phyloP scores from a whole-genome alignment of 1,140 invertebrate genomes.

The Pteromalus puparum region DNA sequence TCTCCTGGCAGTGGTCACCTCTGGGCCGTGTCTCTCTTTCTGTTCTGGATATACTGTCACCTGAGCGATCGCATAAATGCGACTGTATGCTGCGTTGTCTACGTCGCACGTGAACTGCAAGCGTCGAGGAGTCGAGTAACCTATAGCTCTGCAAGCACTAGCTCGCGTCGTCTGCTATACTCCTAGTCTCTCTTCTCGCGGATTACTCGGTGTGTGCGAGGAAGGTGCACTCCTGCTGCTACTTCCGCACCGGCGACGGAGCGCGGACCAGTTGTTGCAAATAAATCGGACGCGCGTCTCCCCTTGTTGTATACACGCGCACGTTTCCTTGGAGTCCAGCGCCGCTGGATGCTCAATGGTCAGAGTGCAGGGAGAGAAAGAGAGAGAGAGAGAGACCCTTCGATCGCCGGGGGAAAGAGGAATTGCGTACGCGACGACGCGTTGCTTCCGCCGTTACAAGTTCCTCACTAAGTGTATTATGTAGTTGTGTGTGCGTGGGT shows the following conservation, averaged over 20 bases:
- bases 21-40: conserved; percentile 8
- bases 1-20: not conserved
- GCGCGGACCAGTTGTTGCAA: not conserved
- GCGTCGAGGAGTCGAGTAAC: not conserved
- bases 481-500: no score
- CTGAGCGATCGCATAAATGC: conserved; percentile 43
- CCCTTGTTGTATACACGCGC: not conserved
- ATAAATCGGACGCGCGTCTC: conserved; percentile 30
- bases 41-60: conserved; percentile 52
- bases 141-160: not conserved
- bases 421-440: not conserved
- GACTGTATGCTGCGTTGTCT: not conserved
- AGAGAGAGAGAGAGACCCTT: not conserved
- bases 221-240: not conserved
- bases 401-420: not conserved
- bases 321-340: conserved; percentile 34
- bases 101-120: conserved; percentile 1
- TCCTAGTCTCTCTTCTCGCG: not conserved
- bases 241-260: not conserved
- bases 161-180: conserved; percentile 40
- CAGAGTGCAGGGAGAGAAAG: not conserved
- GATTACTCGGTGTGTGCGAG: not conserved
- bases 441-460: not conserved
- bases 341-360: not conserved
- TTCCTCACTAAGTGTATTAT: not conserved